phyloP scores from a whole-genome alignment of 2,113 vertebrate species.

The Cyanoramphus novaezelandiae region DNA sequence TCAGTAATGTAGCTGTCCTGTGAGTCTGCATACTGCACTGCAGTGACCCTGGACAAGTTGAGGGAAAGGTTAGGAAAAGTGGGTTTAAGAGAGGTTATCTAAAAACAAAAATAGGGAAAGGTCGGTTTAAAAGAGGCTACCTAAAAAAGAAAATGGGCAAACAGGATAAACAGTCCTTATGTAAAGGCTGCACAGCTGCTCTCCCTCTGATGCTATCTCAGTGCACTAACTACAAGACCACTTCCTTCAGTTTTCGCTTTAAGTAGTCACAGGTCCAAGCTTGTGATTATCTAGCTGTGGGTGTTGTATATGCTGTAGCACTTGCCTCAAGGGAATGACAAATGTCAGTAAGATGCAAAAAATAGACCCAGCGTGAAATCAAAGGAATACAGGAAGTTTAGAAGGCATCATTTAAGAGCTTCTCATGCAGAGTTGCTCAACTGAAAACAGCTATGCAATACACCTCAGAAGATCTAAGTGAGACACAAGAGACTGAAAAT shows the following conservation, averaged over 20 bases:
- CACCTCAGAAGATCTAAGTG: slow-evolving; percentile 74
- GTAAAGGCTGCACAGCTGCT: background rate
- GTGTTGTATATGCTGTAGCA: slow-evolving; percentile 48
- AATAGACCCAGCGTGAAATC: slow-evolving; percentile 71
- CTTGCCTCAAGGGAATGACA: slow-evolving; percentile 66
- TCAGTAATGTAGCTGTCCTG: background rate
- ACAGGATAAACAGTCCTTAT: background rate
- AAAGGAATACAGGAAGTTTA: slow-evolving; percentile 69
- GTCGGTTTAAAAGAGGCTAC: background rate
- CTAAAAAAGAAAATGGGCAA: background rate
- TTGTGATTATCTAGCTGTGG: slow-evolving; percentile 70
- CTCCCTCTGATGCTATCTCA: background rate
- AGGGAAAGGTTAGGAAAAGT: background rate
- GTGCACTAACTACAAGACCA: background rate
- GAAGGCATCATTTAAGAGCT: slow-evolving; percentile 68
- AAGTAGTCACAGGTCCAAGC: slow-evolving; percentile 62
- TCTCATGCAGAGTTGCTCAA: slow-evolving; percentile 66
- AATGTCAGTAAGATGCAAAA: slow-evolving; percentile 71
- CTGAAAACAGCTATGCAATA: slow-evolving; percentile 60
- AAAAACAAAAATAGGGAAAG: background rate
- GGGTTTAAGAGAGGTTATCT: background rate
- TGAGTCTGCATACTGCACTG: background rate
- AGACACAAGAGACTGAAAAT: slow-evolving; percentile 69
- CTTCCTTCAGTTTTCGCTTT: slow-evolving; percentile 15
- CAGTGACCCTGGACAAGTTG: background rate